Conservation (phyloP, 2,113 vertebrate genomes). For the Tamias sibiricus region DNA sequence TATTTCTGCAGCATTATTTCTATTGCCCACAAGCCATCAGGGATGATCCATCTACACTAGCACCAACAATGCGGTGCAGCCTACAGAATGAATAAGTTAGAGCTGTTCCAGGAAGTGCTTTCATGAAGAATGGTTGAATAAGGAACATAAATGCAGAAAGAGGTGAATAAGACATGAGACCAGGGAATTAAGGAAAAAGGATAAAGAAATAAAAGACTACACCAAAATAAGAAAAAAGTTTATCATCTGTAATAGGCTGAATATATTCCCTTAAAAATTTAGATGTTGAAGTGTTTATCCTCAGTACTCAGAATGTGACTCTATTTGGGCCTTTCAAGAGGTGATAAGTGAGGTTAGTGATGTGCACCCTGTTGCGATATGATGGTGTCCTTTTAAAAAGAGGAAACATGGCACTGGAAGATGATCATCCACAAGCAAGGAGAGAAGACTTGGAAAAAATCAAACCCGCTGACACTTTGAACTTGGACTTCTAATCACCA, state of each 20-base stretch:
- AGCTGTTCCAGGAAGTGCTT: neutral
- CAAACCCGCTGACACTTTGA: neutral
- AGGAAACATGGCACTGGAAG: neutral
- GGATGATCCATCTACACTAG: neutral
- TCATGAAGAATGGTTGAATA: neutral
- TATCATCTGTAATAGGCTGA: neutral
- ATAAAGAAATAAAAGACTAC: neutral
- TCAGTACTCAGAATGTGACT: neutral
- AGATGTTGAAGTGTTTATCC: neutral
- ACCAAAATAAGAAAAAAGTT: neutral
- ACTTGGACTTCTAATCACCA: neutral
- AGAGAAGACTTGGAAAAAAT: neutral
- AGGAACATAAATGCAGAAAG: neutral
- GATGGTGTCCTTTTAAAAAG: neutral
- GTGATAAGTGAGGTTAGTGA: neutral
- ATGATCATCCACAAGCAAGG: neutral
- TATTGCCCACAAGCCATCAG: neutral
- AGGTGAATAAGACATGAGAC: neutral
- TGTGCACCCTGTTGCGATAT: neutral
- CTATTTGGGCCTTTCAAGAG: neutral
- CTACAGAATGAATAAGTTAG: neutral
- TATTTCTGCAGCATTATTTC: neutral
- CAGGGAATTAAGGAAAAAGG: neutral
- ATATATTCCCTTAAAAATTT: neutral
- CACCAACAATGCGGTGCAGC: too few species aligned